phyloP scores from a whole-genome alignment of 1,140 invertebrate species.

The Megalonaias nervosa region DNA sequence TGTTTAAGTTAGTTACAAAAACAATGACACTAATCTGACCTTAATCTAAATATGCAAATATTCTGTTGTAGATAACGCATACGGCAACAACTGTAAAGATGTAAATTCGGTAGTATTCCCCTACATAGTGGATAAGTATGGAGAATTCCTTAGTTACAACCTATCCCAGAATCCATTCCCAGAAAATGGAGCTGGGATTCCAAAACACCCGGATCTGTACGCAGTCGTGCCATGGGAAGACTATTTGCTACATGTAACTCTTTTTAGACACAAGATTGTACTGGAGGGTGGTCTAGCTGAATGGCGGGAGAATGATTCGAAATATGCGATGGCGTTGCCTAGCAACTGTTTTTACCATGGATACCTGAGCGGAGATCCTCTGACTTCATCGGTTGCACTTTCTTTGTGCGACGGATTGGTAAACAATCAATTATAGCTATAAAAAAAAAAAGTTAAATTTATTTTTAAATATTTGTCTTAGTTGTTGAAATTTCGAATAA shows the following conservation, averaged over 20 bases:
- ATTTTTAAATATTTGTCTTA: not conserved
- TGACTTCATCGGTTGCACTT: slow-evolving; percentile 21
- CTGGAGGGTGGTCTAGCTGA: slow-evolving; percentile 17
- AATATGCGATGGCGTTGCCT: slow-evolving; percentile 10
- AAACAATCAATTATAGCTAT: not conserved
- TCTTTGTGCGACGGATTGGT: not conserved
- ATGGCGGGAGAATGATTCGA: not conserved
- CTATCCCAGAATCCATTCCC: too few relatives aligned
- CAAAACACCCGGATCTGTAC: too few relatives aligned
- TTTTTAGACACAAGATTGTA: slow-evolving; percentile 12
- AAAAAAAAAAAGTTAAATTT: too few relatives aligned
- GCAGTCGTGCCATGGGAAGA: slow-evolving; percentile 12
- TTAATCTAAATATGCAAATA: too few relatives aligned
- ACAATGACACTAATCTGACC: too few relatives aligned
- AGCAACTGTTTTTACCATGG: slow-evolving; percentile 16
- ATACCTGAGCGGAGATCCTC: not conserved
- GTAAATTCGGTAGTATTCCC: too few relatives aligned
- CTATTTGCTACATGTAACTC: not conserved
- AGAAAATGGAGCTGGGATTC: too few relatives aligned
- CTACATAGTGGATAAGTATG: too few relatives aligned
- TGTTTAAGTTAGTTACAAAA: too few relatives aligned
- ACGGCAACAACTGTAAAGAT: too few relatives aligned
- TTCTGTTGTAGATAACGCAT: too few relatives aligned
- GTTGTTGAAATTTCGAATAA: not conserved
- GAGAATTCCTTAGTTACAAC: too few relatives aligned